A percentile compares a stretch with the other conserved stretches of the same genome.
phyloP scores from a whole-genome alignment of 2,797 vertebrate species.

The Poecilia picta region DNA sequence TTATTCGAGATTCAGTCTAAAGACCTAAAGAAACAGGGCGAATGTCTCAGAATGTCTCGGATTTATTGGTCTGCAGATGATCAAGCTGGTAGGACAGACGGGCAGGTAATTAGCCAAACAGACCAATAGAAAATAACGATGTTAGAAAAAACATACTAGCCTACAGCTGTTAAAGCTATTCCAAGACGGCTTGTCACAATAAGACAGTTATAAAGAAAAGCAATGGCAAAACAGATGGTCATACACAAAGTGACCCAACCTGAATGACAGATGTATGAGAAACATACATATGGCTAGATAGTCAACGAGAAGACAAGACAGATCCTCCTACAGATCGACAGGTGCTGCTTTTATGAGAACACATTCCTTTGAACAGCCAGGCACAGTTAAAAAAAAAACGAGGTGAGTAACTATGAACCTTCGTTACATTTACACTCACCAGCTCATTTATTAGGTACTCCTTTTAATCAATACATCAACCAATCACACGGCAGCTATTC shows the following conservation, averaged over 20 bases:
- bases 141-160: neutral
- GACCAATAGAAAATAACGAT: neutral
- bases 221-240: conserved; percentile 8
- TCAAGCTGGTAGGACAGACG: neutral
- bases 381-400: conserved; percentile 36
- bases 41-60: conserved; percentile 11
- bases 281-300: neutral
- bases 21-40: neutral
- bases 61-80: neutral
- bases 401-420: conserved; percentile 23
- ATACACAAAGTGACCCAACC: conserved; percentile 12
- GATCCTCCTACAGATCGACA: conserved; percentile 1
- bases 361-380: conserved; percentile 37
- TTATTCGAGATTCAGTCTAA: neutral
- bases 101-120: conserved; percentile 5
- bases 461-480: neutral
- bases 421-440: neutral
- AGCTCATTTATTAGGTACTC: neutral
- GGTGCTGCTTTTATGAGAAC: conserved; percentile 30
- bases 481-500: neutral
- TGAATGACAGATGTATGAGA: neutral
- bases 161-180: neutral
- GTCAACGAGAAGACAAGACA: neutral
- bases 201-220: neutral
- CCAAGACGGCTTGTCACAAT: conserved; percentile 3